These are phyloP conservation scores for Piprites chloris DNA, from an alignment of 2,113 vertebrate species.

Conservation along the genomic window DNA sequence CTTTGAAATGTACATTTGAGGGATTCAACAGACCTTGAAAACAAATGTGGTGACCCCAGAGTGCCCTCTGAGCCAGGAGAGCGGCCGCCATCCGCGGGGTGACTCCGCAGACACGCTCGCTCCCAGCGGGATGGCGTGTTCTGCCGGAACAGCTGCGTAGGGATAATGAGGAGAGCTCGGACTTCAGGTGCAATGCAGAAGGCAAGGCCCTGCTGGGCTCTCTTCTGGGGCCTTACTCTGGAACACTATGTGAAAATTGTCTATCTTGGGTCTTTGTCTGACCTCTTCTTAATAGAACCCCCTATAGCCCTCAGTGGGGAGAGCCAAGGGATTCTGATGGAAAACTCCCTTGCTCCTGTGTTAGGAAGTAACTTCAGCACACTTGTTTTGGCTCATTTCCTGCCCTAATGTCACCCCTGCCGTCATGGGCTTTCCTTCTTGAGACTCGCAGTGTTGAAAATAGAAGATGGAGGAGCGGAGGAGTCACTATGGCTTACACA, in stretches of 20 bases:
- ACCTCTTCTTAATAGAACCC: neutral
- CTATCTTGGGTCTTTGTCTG: neutral
- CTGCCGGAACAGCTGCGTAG: neutral
- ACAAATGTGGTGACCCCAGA: neutral
- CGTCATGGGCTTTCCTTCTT: neutral
- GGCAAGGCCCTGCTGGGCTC: neutral
- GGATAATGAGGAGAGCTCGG: neutral
- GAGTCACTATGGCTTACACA: neutral
- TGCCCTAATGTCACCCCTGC: neutral
- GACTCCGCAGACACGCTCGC: neutral
- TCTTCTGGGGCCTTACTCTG: neutral
- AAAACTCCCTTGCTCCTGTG: neutral
- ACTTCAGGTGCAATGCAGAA: neutral
- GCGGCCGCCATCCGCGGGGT: rapidly evolving
- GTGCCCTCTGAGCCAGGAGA: neutral
- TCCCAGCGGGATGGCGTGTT: neutral
- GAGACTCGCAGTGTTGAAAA: neutral
- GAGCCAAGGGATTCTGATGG: neutral
- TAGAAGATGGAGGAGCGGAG: neutral
- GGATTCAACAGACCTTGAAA: neutral
- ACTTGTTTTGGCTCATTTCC: neutral
- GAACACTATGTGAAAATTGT: slow-evolving; percentile 42
- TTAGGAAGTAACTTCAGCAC: neutral
- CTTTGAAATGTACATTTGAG: neutral
- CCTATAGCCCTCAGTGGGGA: neutral